These are phyloP conservation scores for Aviceda subcristata DNA, from an alignment of 2,113 vertebrate genomes.

Conservation along the genomic window DNA sequence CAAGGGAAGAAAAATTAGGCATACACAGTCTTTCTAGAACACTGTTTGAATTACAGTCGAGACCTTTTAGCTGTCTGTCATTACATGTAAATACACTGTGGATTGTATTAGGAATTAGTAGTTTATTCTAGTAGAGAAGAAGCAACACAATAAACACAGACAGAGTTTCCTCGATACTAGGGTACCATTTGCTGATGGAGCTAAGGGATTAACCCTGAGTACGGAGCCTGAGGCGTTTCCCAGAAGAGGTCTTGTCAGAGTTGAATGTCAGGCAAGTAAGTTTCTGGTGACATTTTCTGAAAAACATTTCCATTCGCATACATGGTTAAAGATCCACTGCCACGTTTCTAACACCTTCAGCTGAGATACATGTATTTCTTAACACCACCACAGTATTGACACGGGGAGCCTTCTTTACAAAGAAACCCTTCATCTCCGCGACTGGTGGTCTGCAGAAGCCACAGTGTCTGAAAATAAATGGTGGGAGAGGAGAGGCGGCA, in stretches of 20 bases:
- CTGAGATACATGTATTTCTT: not conserved
- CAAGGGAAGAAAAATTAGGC: not conserved
- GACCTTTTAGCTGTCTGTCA: not conserved
- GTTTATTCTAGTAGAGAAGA: not conserved
- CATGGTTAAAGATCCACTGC: not conserved
- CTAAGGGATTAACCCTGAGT: not conserved
- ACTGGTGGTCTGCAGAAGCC: not conserved
- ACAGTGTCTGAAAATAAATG: accelerated
- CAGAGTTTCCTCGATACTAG: not conserved
- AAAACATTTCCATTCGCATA: not conserved
- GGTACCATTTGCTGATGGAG: not conserved
- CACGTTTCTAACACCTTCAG: not conserved
- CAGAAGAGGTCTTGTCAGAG: not conserved
- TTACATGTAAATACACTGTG: not conserved
- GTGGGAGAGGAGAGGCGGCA: accelerated
- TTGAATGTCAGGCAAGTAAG: not conserved
- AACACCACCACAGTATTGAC: not conserved
- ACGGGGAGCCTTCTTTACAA: accelerated
- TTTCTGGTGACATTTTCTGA: not conserved
- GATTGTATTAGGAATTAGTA: not conserved
- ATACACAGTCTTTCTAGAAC: not conserved
- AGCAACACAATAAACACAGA: not conserved
- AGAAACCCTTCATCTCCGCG: not conserved
- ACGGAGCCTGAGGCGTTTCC: not conserved
- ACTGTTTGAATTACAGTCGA: not conserved